Percentiles rank a stretch among this genome's conserved stretches.
These are phyloP conservation scores for Protomyctophum bolini DNA, from an alignment of 2,113 vertebrate genomes.

Conservation along the genomic window DNA sequence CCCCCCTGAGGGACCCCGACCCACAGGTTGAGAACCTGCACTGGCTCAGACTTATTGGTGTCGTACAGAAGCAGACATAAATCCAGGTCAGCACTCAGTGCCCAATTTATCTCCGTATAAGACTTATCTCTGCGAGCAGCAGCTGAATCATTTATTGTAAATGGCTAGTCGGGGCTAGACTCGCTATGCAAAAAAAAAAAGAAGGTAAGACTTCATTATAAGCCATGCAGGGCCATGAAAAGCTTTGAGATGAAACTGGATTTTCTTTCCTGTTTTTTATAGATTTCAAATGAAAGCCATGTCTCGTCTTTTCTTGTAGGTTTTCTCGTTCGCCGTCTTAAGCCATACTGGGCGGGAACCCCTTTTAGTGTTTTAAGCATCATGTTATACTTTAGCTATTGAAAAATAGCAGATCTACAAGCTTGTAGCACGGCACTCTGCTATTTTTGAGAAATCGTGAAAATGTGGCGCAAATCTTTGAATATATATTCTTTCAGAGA, in stretches of 20 bases:
- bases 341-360: too few relatives aligned
- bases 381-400: too few relatives aligned
- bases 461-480: too few relatives aligned
- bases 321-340: too few relatives aligned
- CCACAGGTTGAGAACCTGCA: slow-evolving; percentile 27
- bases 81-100: slow-evolving; percentile 57
- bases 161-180: slow-evolving; percentile 27
- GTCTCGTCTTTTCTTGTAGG: too few relatives aligned
- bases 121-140: slow-evolving; percentile 53
- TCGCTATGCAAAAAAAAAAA: slow-evolving; percentile 6
- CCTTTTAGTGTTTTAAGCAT: too few relatives aligned
- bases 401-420: too few relatives aligned
- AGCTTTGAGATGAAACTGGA: slow-evolving; percentile 15
- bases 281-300: too few relatives aligned
- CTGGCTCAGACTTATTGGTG: background rate
- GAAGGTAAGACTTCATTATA: slow-evolving; percentile 28
- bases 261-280: slow-evolving; percentile 9
- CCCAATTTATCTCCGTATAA: slow-evolving; percentile 37
- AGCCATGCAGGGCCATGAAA: slow-evolving; percentile 29
- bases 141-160: slow-evolving; percentile 66
- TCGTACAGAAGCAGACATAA: slow-evolving; percentile 8
- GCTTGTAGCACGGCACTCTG: too few relatives aligned
- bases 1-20: slow-evolving; percentile 11
- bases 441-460: too few relatives aligned
- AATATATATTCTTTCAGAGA: too few relatives aligned